Base-by-base conservation (phyloP, 2,113 vertebrate genomes). In the Atractosteus spatula region DNA sequence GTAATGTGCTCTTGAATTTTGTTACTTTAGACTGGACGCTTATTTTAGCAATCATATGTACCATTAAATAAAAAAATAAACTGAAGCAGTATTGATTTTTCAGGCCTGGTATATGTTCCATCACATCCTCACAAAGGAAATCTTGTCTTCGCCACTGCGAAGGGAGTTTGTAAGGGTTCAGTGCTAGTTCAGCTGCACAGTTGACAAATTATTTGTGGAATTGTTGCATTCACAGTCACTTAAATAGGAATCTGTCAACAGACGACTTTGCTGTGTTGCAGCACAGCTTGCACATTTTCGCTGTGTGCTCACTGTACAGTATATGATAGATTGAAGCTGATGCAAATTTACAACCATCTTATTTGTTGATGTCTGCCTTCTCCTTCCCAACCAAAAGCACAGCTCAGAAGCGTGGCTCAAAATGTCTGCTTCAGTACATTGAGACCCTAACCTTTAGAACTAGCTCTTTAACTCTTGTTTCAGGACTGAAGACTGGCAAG, bases 191-290 rank as follows among this genome's bases (percentile, higher is more conserved):
- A 97, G 94, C 93, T 93, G 93, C 94, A 90, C 89, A 92, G 92
- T 96, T 98, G 96, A 98, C 96, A 97, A 97, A 98, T 96, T 95
- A 97, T 98, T 97, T 96, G 95, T 96, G 94, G 95, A 97, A 99
- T 96, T 96, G 96, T 97, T 96, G 94, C 94, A 97, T 97, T 98
- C 94, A 96, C 94, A 98, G 95, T 97, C 96, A 98, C 95, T 98
- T 97, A 96, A 97, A 98, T 96, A 96, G 94, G 94, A 96, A 97
- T 98, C 94, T 94, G 95, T 98, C 96, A 99, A 89, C 91, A 90
- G 88, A 93, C 87, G 92, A 92, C 93, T 92, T 89, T 83, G 86
- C 91, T 90, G 92, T 89, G 84, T 91, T 92, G 92, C 88, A 82
- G 87, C 86, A 87, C 91, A 90, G 92, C 92, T 92, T 82, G 81